Conservation (phyloP, 2,113 vertebrate genomes). For the Pelmatolapia mariae region DNA sequence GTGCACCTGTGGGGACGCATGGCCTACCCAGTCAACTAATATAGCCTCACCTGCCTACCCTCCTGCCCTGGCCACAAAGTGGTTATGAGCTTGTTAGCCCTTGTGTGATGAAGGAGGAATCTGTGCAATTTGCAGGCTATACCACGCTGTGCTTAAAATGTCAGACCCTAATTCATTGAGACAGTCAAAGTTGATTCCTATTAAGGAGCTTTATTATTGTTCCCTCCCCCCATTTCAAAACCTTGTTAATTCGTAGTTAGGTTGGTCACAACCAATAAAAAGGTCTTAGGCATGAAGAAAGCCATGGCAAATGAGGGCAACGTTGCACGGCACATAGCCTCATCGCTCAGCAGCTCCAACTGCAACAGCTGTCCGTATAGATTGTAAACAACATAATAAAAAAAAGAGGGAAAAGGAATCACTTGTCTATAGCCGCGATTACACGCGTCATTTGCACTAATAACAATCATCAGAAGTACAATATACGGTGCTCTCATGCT, state of each 20-base stretch:
- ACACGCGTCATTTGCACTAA: slow-evolving; percentile 12
- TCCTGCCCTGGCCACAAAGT: background rate
- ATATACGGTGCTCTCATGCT: slow-evolving; percentile 39
- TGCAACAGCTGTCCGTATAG: background rate
- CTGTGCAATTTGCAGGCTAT: slow-evolving; percentile 29
- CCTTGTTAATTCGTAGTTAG: background rate
- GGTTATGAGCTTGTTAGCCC: slow-evolving; percentile 42
- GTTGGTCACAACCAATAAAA: background rate
- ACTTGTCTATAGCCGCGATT: background rate
- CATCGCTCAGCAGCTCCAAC: background rate
- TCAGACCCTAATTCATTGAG: slow-evolving; percentile 7
- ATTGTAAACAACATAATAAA: slow-evolving; percentile 34
- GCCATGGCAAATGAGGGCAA: background rate
- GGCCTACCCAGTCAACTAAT: background rate
- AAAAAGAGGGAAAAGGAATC: slow-evolving; percentile 20
- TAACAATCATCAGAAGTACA: slow-evolving; percentile 62
- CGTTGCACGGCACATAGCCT: background rate
- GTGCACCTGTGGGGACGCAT: background rate
- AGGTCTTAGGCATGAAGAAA: background rate
- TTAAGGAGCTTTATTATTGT: slow-evolving; percentile 4
- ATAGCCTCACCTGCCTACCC: background rate
- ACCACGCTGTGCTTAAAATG: background rate
- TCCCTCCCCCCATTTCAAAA: background rate
- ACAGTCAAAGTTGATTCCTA: background rate
- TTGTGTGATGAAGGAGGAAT: slow-evolving; percentile 45